Evolutionary conservation across 2,797 vertebrate species (phyloP).

Genomic region (Melanotaenia parkinsoni): DNA sequence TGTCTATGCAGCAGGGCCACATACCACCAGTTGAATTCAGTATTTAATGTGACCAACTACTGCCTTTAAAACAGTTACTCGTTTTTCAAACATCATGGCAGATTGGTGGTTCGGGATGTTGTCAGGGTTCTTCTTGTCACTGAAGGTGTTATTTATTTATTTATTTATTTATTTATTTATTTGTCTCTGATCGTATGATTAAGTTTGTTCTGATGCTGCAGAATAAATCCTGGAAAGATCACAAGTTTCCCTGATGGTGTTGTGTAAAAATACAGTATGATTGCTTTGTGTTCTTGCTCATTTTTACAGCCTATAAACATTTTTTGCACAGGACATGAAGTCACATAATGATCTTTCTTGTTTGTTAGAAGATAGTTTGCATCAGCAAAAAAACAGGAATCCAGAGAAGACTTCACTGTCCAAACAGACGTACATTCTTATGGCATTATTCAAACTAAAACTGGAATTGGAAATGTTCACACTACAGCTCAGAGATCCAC

Average conservation of each 20-base stretch:
- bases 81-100: not conserved
- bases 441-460: not conserved
- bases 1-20: not conserved
- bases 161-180: not conserved
- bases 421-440: not conserved
- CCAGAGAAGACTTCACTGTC: not conserved
- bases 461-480: not conserved
- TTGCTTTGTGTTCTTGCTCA: not conserved
- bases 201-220: not conserved
- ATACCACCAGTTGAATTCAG: not conserved
- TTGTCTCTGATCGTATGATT: not conserved
- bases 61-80: not conserved
- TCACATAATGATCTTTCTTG: not conserved
- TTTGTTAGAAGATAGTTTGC: not conserved
- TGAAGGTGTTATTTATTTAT: not conserved
- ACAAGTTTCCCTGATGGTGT: too few relatives aligned
- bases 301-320: not conserved
- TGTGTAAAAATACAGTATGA: not conserved
- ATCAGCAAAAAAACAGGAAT: not conserved
- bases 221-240: not conserved
- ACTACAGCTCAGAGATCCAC: not conserved
- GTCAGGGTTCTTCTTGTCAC: slow-evolving; percentile 13
- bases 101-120: not conserved
- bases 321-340: not conserved
- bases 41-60: not conserved